phyloP scores from a whole-genome alignment of 1,140 invertebrate species.

The Hylaeus anthracinus region DNA sequence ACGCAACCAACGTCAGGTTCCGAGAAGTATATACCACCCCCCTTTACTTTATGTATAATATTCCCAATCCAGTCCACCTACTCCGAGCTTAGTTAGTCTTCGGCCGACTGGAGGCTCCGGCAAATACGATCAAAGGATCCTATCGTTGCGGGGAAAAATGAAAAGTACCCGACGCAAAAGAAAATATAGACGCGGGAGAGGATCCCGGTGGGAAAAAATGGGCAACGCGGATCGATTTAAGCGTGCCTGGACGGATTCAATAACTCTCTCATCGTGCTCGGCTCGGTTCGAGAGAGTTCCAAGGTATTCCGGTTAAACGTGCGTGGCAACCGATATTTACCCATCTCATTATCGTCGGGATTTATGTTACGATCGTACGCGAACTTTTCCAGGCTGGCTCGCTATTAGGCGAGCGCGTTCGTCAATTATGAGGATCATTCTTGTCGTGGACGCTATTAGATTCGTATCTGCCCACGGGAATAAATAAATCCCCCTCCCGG shows the following conservation, averaged over 20 bases:
- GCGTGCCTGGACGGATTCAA: slow-evolving; percentile 57
- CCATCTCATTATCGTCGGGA: slow-evolving; percentile 69
- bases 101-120: too few relatives aligned
- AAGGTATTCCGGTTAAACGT: slow-evolving; percentile 66
- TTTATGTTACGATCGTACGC: slow-evolving; percentile 65
- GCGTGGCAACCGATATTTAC: slow-evolving; percentile 70
- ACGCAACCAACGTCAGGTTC: too few relatives aligned
- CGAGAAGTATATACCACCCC: too few relatives aligned
- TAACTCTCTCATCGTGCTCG: slow-evolving; percentile 53
- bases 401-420: slow-evolving; percentile 58
- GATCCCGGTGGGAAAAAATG: slow-evolving; percentile 16
- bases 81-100: too few relatives aligned
- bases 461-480: slow-evolving; percentile 50
- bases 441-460: slow-evolving; percentile 45
- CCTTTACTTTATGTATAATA: too few relatives aligned
- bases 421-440: slow-evolving; percentile 68
- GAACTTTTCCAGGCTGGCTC: slow-evolving; percentile 48
- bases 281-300: slow-evolving; percentile 35
- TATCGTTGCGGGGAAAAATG: neutral
- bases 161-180: neutral
- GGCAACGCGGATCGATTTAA: slow-evolving; percentile 53
- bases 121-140: too few relatives aligned
- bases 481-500: slow-evolving; percentile 34
- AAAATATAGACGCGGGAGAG: neutral
- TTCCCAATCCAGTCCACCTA: too few relatives aligned